Percentiles rank a stretch among this genome's conserved stretches.
Conservation (phyloP, 2,113 vertebrate species). For the Eurystomus gularis region DNA sequence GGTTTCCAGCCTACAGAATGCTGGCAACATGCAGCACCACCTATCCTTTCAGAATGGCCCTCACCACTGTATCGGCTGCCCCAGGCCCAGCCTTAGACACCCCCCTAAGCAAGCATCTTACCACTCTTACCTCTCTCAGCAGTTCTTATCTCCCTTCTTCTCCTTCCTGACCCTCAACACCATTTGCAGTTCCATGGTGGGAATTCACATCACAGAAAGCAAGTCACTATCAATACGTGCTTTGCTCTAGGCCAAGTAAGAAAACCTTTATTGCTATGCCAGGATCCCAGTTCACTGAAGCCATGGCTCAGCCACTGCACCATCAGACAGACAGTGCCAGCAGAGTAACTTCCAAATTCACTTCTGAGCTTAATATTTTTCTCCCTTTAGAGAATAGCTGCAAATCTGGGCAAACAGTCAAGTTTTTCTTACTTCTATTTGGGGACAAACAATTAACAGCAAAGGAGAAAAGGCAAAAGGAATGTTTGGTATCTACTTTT, state of each 20-base stretch:
- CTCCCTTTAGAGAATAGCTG: conserved; percentile 31
- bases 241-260: neutral
- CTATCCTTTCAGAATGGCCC: fast-evolving
- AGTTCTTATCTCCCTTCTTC: neutral
- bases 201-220: neutral
- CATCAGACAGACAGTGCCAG: neutral
- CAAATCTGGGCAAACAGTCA: conserved; percentile 47
- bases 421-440: neutral
- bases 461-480: neutral
- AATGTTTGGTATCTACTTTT: neutral
- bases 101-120: neutral
- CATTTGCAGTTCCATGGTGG: neutral
- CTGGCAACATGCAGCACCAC: fast-evolving
- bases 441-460: conserved; percentile 1
- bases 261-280: neutral
- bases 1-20: neutral
- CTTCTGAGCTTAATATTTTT: conserved; percentile 1
- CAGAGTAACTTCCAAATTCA: neutral
- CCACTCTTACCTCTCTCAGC: neutral
- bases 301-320: neutral
- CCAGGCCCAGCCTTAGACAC: neutral
- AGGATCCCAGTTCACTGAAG: neutral
- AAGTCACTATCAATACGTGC: neutral
- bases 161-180: neutral
- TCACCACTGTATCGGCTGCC: neutral